Evolutionary conservation across 1,140 invertebrate species (phyloP), one percentile per base, ranked within the genome.

Genomic region (Drosophila suzukii): DNA sequence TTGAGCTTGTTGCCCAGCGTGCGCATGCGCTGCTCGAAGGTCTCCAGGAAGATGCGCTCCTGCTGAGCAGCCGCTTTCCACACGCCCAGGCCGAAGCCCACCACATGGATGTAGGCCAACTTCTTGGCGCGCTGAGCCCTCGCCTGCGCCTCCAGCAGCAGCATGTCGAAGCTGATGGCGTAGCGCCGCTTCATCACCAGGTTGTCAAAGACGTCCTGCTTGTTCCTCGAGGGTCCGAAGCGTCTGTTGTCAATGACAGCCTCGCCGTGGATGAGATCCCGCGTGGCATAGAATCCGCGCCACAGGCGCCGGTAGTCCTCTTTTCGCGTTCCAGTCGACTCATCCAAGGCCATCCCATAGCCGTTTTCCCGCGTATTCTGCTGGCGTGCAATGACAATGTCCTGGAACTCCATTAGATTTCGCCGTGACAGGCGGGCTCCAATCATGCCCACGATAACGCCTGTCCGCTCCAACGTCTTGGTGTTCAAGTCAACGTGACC

Each of bases 401-500:
- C 94, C 66, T 94, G 93, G 71, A 93, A 94, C 63, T 95, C 94
- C 94, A 95, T 94, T 1, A 93, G 75, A 32, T 92, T 84, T 11
- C 84, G 76, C 36, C 92, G 93, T 59, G 91, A 88, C 7, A 94
- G 92, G 32, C 94, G 93, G 20, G 93, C 90, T 0, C 93, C 93
- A 58, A 94, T 93, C 39, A 93, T 53, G 6, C 93, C 93, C 38
- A 92, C 62, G 2, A 93, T 82, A 8, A 92, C 74, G n/a, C 92
- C 92, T 2, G 41, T 60, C 0, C 57, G 62, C 75, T 92, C 80
- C 6, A 92, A 54, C 1, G 67, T 78, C 1, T 43, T 57, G 30
- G 70, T 58, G 44, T 75, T 41, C 6, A 2, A 41, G 0, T 84
- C 67, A 0, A 94, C 88, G 3, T 93, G 82, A 3, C 94, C 95